Conservation (phyloP, 1,140 invertebrate genomes). For the Aphelinus atriplicis region DNA sequence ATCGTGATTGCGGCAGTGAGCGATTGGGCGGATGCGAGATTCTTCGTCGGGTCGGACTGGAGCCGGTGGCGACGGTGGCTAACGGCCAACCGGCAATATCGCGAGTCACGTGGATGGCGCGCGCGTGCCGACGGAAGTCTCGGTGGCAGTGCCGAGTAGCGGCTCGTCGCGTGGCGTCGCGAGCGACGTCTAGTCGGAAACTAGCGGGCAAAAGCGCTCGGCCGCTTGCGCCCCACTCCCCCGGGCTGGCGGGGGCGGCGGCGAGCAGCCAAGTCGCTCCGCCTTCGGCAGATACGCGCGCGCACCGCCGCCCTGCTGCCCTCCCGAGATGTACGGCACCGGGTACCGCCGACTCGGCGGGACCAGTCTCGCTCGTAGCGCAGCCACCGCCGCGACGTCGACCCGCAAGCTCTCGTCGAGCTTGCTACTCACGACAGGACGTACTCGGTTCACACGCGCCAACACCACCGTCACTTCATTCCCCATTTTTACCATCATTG, state of each 20-base stretch:
- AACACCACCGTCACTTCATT: no score
- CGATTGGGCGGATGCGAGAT: no score
- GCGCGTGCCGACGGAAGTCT: slow-evolving; percentile 3
- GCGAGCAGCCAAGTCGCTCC: slow-evolving; percentile 61
- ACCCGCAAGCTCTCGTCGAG: neutral
- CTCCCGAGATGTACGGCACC: no score
- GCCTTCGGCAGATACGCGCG: slow-evolving; percentile 51
- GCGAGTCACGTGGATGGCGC: slow-evolving; percentile 21
- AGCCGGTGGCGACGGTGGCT: no score
- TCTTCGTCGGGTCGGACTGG: no score
- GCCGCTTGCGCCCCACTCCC: slow-evolving; percentile 6
- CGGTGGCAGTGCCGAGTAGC: no score
- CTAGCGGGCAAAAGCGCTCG: slow-evolving; percentile 40
- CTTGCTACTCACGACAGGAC: no score
- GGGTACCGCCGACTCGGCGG: no score
- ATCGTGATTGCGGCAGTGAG: no score
- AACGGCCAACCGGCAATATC: no score
- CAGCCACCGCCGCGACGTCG: neutral
- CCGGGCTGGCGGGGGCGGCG: slow-evolving; percentile 39
- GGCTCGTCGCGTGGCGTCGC: slow-evolving; percentile 44
- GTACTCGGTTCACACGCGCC: no score
- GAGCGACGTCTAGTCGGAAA: slow-evolving; percentile 55
- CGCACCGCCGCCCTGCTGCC: neutral
- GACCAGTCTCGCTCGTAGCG: neutral
- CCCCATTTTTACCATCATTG: no score